Base-by-base conservation (phyloP, 2,797 vertebrate genomes). In the Australoheros facetus region DNA sequence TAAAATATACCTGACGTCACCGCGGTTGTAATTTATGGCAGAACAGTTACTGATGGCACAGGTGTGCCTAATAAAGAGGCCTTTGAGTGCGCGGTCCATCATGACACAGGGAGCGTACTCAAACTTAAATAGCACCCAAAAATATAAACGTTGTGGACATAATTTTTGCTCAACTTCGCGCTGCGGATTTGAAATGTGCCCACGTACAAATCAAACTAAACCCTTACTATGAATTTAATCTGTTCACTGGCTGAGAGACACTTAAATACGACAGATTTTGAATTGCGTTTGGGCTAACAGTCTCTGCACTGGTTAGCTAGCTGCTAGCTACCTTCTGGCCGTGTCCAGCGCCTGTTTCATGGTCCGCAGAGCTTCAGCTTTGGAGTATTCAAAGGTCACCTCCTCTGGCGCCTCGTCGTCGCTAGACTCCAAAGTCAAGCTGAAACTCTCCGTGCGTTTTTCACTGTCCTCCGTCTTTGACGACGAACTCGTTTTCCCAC, bases 351-450 rank as follows among this genome's bases (percentile, higher is more conserved):
- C 94, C 9, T 85, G 78, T 21, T 88, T 93, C 58, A 93, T 77
- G 66, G 88, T 93, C 71, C 71, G 87, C 1, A 94, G 2, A 4
- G 95, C 96, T 2, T 73, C 32, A 0, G 70, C 73, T 81, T 90
- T 95, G 0, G 95, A 94, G 10, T 93, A 92, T 4, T 92, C 89
- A 28, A 96, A 96, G 0, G 87, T 92, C 37, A 96, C 84, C 69
- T 96, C 95, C 3, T 96, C 95, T 0, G 96, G 95, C 0, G 82
- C 92, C 2, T 96, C 96, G 2, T 96, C 95, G 19, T 95, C 95
- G 1, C 95, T 96, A 14, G 85, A 83, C 1, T 87, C 80, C 0
- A 88, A 16, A 1, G 4, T 3, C 1, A 88, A 10, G 10, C 1
- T 28, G 1, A 89, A 77, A 1, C n/a, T 0, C 2, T 78, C 10